A percentile compares a stretch with the other conserved stretches of the same genome.
phyloP scores from a whole-genome alignment of 2,888 invertebrate species.

The Auanema freiburgensis region DNA sequence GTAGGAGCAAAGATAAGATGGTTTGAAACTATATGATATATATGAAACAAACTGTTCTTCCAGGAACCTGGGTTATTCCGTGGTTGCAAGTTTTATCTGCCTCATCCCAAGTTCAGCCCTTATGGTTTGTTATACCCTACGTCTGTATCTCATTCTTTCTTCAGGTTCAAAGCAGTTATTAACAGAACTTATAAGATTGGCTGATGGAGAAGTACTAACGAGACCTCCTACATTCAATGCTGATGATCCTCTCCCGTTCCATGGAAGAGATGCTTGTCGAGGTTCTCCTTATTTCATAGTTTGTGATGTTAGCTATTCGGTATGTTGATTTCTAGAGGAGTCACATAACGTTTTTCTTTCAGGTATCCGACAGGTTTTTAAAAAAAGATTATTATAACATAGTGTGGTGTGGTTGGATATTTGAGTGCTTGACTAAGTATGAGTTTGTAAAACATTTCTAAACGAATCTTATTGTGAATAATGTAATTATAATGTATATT shows the following conservation, averaged over 20 bases:
- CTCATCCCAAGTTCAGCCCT: conserved; percentile 17
- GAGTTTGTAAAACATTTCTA: conserved; percentile 3
- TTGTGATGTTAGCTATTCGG: conserved; percentile 9
- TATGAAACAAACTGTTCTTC: background rate
- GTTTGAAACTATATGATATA: background rate
- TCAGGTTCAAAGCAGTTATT: background rate
- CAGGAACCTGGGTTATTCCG: conserved; percentile 34
- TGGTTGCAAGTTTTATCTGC: conserved; percentile 35
- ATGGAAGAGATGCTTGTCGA: background rate
- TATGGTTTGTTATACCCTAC: conserved; percentile 24
- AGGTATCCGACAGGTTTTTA: conserved; percentile 6
- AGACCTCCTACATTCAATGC: conserved; percentile 5
- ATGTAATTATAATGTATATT: too few relatives aligned
- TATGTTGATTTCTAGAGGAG: background rate
- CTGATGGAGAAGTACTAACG: conserved; percentile 12
- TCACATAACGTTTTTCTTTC: background rate
- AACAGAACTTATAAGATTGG: conserved; percentile 5
- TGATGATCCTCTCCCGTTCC: conserved; percentile 14
- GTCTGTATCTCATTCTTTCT: background rate
- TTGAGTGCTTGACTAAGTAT: conserved; percentile 8
- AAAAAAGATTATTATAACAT: background rate
- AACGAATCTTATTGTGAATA: too few relatives aligned
- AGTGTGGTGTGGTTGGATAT: conserved; percentile 8
- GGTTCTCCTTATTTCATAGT: conserved; percentile 17
- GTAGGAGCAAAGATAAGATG: background rate